These are phyloP conservation scores for Cenopis cana DNA, from an alignment of 2,888 invertebrate species.

Conservation along the genomic window DNA sequence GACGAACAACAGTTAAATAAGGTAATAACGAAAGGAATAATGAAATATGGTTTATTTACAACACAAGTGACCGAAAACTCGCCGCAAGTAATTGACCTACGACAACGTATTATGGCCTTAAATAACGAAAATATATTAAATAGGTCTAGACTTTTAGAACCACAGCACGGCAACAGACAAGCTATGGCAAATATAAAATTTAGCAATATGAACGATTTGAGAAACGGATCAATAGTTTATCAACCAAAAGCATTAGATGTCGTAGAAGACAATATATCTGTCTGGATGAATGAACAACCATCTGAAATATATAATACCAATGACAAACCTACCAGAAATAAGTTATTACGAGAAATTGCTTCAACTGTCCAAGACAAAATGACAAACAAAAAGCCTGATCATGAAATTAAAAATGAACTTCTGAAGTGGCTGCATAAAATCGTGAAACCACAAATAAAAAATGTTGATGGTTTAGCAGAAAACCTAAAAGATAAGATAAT, in stretches of 20 bases:
- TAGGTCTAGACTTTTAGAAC: slow-evolving; percentile 46
- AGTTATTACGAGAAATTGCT: slow-evolving; percentile 58
- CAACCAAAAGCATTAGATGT: slow-evolving; percentile 55
- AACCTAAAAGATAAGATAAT: slow-evolving; percentile 56
- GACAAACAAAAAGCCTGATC: slow-evolving; percentile 50
- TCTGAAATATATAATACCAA: slow-evolving; percentile 52
- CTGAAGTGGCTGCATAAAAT: slow-evolving; percentile 56
- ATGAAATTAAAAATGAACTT: slow-evolving; percentile 54
- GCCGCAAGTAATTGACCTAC: slow-evolving; percentile 53
- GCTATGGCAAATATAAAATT: slow-evolving; percentile 53
- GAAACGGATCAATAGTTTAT: background rate
- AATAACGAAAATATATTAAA: slow-evolving; percentile 51
- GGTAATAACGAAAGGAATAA: slow-evolving; percentile 60
- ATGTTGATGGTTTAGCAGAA: slow-evolving; percentile 53
- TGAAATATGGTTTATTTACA: slow-evolving; percentile 56
- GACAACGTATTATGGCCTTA: slow-evolving; percentile 51
- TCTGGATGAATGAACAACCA: slow-evolving; percentile 65
- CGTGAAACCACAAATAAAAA: slow-evolving; percentile 52
- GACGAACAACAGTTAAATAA: slow-evolving; percentile 52
- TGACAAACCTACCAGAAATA: slow-evolving; percentile 49
- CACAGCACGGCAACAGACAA: slow-evolving; percentile 60
- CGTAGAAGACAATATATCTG: slow-evolving; percentile 64
- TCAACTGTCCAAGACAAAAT: slow-evolving; percentile 53
- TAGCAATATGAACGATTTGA: slow-evolving; percentile 6
- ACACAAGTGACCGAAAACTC: slow-evolving; percentile 48